Conservation (phyloP, 2,797 vertebrate genomes). For the Pseudotriccus pelzelni region DNA sequence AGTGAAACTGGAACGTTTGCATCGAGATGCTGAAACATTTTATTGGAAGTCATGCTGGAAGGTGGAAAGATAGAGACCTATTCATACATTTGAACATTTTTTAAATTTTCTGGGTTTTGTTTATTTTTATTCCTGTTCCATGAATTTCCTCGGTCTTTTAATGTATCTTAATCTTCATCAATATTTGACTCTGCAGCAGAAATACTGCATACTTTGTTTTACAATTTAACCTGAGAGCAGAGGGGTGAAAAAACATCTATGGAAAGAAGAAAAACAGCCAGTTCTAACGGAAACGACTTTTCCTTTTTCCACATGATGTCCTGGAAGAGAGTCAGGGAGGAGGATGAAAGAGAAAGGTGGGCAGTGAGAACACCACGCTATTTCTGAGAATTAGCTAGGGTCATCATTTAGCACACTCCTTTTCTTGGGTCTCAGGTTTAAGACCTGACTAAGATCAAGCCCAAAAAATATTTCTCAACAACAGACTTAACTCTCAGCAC, state of each 20-base stretch:
- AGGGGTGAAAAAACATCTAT: background rate
- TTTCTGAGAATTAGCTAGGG: background rate
- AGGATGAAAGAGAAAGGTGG: constrained; percentile 6
- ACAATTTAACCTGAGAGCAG: constrained; percentile 7
- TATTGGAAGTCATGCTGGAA: constrained; percentile 33
- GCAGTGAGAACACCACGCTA: background rate
- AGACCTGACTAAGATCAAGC: background rate
- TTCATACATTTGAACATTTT: constrained; percentile 39
- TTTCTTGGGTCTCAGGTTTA: background rate
- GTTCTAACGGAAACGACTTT: background rate
- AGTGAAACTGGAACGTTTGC: constrained; percentile 45
- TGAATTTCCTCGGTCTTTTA: constrained; percentile 53
- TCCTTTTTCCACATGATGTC: constrained; percentile 31
- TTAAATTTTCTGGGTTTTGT: constrained; percentile 38
- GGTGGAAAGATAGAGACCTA: constrained; percentile 41
- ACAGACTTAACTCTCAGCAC: background rate
- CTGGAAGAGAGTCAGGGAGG: constrained; percentile 21
- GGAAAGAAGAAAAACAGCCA: constrained; percentile 27
- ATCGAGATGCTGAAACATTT: constrained; percentile 57
- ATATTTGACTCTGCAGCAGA: constrained; percentile 50
- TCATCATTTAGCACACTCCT: background rate
- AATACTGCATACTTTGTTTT: constrained; percentile 50
- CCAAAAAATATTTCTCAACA: background rate
- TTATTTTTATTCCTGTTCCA: constrained; percentile 45
- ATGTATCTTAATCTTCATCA: constrained; percentile 63